phyloP scores from a whole-genome alignment of 2,888 invertebrate species.

The Acronicta leporina region DNA sequence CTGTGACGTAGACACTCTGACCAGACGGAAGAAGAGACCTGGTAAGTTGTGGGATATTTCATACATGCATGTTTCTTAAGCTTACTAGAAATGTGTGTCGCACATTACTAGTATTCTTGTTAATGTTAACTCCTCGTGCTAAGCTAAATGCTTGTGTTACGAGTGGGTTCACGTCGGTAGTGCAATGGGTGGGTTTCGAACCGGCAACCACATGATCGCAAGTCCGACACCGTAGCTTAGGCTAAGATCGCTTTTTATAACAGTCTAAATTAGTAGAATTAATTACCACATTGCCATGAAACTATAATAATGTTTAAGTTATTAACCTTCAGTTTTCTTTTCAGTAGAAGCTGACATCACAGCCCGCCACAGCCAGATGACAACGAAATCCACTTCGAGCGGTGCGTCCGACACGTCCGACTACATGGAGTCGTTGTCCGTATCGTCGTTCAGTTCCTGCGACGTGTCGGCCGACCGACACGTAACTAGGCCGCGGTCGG shows the following conservation, averaged over 20 bases:
- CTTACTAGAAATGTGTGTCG: too few species aligned
- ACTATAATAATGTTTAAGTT: not conserved
- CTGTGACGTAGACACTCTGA: conserved; percentile 90
- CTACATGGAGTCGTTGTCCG: conserved; percentile 92
- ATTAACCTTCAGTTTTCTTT: conserved; percentile 9
- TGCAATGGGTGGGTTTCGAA: too few species aligned
- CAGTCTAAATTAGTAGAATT: too few species aligned
- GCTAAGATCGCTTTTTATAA: too few species aligned
- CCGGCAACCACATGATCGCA: too few species aligned
- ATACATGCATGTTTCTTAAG: too few species aligned
- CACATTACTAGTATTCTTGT: too few species aligned
- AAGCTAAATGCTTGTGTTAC: too few species aligned
- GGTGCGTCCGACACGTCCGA: conserved; percentile 93
- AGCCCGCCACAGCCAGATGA: conserved; percentile 88
- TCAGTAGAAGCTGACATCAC: conserved; percentile 84
- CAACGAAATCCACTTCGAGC: conserved; percentile 90
- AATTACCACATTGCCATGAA: too few species aligned
- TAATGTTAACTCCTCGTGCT: too few species aligned
- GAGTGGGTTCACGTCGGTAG: too few species aligned
- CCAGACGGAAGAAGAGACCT: conserved; percentile 83
- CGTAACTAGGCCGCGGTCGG: conserved; percentile 80
- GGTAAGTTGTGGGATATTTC: conserved; percentile 73
- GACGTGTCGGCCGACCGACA: conserved; percentile 89
- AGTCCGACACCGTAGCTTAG: too few species aligned
- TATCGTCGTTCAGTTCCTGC: conserved; percentile 91